phyloP scores from a whole-genome alignment of 2,113 vertebrate genomes.

The Casuarius casuarius region DNA sequence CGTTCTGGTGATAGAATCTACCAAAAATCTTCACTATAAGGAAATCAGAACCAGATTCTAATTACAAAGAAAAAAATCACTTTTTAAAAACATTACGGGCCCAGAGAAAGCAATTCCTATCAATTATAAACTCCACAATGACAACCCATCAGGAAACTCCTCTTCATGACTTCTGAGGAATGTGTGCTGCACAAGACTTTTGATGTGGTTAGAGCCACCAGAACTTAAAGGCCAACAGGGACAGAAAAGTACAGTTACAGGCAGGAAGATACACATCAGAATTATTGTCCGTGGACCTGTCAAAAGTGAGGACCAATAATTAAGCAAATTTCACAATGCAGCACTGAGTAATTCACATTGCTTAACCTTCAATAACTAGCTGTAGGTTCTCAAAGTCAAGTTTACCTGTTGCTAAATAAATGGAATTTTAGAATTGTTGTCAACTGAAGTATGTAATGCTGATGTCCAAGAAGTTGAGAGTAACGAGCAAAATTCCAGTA shows the following conservation, averaged over 20 bases:
- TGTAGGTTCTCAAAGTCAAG: background rate
- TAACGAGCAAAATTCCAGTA: background rate
- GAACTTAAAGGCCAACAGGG: background rate
- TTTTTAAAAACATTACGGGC: background rate
- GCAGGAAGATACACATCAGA: too few species aligned
- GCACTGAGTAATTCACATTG: background rate
- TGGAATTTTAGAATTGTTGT: background rate
- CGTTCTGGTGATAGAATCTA: background rate
- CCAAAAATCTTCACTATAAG: slow-evolving; percentile 10
- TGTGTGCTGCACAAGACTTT: accelerated
- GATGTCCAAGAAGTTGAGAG: accelerated
- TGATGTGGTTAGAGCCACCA: accelerated
- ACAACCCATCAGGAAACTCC: background rate
- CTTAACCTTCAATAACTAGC: background rate
- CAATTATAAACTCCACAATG: accelerated
- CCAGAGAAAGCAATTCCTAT: background rate
- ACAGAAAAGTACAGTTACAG: accelerated
- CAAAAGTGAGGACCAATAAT: accelerated
- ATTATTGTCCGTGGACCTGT: accelerated
- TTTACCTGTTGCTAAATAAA: background rate
- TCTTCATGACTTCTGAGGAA: background rate
- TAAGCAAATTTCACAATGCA: accelerated
- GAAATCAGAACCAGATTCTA: slow-evolving; percentile 9
- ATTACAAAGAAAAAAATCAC: background rate
- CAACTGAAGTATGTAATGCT: accelerated